A percentile compares a stretch with the other conserved stretches of the same genome.
Evolutionary conservation across 2,113 vertebrate genomes (phyloP).

Genomic region (Zonotrichia leucophrys): DNA sequence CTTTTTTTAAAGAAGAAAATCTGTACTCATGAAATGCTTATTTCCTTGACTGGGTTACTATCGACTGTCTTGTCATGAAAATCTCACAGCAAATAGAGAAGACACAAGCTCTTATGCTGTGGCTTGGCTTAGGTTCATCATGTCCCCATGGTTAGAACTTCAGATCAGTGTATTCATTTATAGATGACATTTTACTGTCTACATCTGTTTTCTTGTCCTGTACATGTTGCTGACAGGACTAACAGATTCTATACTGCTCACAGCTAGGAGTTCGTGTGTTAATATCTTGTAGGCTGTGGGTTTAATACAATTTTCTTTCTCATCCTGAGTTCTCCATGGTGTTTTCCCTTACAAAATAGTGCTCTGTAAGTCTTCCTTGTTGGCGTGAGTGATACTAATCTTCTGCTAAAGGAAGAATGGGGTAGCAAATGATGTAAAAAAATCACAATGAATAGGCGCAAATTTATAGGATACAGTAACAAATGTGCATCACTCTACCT

Average conservation of each 20-base stretch:
- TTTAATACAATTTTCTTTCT: not conserved
- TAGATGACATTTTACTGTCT: not conserved
- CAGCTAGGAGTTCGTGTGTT: not conserved
- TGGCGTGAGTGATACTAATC: not conserved
- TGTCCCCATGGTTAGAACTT: not conserved
- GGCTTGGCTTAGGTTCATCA: not conserved
- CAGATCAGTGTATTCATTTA: not conserved
- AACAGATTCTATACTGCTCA: not conserved
- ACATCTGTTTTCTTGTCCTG: not conserved
- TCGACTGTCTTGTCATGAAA: not conserved
- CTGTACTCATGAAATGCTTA: not conserved
- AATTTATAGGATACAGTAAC: not conserved
- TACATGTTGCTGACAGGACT: not conserved
- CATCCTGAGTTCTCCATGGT: not conserved
- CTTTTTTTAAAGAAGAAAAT: not conserved
- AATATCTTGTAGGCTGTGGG: not conserved
- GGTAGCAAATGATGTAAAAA: not conserved
- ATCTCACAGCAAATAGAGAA: constrained; percentile 3
- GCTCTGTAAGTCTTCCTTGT: not conserved
- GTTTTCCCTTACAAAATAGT: not conserved
- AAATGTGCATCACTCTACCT: not conserved
- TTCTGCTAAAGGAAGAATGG: not conserved
- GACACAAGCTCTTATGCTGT: not conserved
- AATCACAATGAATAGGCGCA: not conserved
- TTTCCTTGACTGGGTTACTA: constrained; percentile 15